A percentile compares a stretch with the other conserved stretches of the same genome.
Evolutionary conservation across 2,113 vertebrate species (phyloP).

Genomic region (Crypturellus undulatus): DNA sequence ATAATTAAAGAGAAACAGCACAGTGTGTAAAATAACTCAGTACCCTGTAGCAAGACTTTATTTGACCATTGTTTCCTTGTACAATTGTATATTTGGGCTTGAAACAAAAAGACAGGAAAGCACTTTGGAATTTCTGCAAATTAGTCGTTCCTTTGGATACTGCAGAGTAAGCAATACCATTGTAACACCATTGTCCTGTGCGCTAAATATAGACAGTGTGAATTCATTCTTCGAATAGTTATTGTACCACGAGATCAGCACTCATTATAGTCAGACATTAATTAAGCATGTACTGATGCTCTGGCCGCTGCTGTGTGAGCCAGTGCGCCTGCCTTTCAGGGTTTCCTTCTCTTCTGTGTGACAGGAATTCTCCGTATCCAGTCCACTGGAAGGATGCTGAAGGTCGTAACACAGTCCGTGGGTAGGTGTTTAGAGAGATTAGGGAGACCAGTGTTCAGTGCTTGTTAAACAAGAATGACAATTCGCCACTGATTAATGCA

Average conservation of each 20-base stretch:
- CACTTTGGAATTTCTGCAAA: not conserved
- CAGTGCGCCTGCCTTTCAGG: not conserved
- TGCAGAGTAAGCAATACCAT: not conserved
- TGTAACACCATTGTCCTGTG: not conserved
- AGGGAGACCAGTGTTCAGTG: not conserved
- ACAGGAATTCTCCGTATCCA: not conserved
- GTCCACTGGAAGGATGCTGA: not conserved
- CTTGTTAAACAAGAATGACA: not conserved
- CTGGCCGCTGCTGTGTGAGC: not conserved
- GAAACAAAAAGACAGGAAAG: constrained; percentile 32
- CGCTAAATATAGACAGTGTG: not conserved
- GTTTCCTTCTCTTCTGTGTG: not conserved
- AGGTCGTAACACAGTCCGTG: not conserved
- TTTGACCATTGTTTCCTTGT: constrained; percentile 13
- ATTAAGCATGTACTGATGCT: not conserved
- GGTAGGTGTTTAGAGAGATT: not conserved
- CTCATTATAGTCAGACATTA: not conserved
- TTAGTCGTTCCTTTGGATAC: not conserved
- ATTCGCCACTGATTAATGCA: constrained; percentile 25
- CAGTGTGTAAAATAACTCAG: constrained; percentile 1
- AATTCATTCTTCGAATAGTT: not conserved
- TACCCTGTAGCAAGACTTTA: constrained; percentile 48
- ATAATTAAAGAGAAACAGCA: constrained; percentile 27
- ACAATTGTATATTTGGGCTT: constrained; percentile 23
- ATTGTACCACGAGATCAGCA: not conserved